These are phyloP conservation scores for Lepidochitona cinerea DNA, from an alignment of 2,888 invertebrate species.

Conservation along the genomic window DNA sequence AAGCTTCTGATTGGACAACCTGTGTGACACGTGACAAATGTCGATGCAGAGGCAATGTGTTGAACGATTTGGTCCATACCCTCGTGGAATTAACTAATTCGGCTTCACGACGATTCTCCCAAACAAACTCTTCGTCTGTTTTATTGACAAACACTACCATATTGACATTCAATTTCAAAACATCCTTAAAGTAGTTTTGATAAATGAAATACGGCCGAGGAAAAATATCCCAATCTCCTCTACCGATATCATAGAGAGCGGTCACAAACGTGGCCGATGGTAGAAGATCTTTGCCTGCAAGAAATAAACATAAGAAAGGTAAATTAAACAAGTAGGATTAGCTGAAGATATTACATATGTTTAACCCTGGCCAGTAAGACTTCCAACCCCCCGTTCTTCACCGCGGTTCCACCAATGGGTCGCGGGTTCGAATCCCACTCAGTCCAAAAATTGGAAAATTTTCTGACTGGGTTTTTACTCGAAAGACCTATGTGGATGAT, in stretches of 20 bases:
- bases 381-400: no score
- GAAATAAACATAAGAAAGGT: background rate
- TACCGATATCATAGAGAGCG: slow-evolving; percentile 62
- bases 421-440: no score
- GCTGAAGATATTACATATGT: no score
- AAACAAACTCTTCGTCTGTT: background rate
- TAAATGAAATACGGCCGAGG: slow-evolving; percentile 57
- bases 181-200: slow-evolving; percentile 45
- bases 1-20: slow-evolving; percentile 25
- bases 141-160: slow-evolving; percentile 30
- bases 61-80: background rate
- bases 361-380: no score
- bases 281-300: background rate
- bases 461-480: no score
- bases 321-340: no score
- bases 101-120: background rate
- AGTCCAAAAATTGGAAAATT: no score
- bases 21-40: slow-evolving; percentile 12
- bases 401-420: no score
- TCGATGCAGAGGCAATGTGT: background rate
- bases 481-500: no score
- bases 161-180: slow-evolving; percentile 30
- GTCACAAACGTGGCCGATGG: slow-evolving; percentile 56
- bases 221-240: slow-evolving; percentile 65
- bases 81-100: background rate